These are phyloP conservation scores for Phenganax stokvisi DNA, from an alignment of 92 coral and sea anemone species.

Conservation along the genomic window DNA sequence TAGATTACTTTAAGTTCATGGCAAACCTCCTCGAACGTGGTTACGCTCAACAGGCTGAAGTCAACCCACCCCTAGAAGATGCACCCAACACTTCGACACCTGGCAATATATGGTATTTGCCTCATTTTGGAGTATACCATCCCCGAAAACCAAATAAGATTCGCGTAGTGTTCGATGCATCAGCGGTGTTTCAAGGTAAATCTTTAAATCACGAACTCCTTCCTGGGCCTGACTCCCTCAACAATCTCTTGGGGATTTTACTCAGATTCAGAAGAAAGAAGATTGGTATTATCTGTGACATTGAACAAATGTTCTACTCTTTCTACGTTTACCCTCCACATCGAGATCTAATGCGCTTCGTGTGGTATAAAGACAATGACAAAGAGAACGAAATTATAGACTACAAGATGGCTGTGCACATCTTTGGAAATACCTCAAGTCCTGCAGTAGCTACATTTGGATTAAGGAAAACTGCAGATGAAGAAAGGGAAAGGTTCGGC, in stretches of 20 bases:
- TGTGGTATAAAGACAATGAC: conserved; percentile 12
- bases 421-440: conserved; percentile 41
- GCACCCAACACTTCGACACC: background rate
- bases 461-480: conserved; percentile 33
- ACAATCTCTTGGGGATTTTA: conserved; percentile 51
- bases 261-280: conserved; percentile 50
- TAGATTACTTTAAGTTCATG: conserved; percentile 31
- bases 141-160: conserved; percentile 5
- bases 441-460: conserved; percentile 42
- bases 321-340: conserved; percentile 50
- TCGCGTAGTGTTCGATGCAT: conserved; percentile 1
- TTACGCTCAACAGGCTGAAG: conserved; percentile 37
- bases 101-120: background rate
- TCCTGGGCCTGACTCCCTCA: conserved; percentile 47
- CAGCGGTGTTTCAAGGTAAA: conserved; percentile 37
- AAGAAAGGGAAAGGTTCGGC: conserved; percentile 28
- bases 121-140: conserved; percentile 12
- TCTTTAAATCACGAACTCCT: conserved; percentile 53
- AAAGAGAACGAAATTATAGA: conserved; percentile 2
- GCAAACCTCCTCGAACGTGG: conserved; percentile 29
- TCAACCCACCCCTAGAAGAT: background rate
- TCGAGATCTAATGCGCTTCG: conserved; percentile 31
- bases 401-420: conserved; percentile 2
- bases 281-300: conserved; percentile 51
- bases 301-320: conserved; percentile 54